Base-by-base conservation (phyloP, 2,113 vertebrate genomes). In the Butorides virescens region DNA sequence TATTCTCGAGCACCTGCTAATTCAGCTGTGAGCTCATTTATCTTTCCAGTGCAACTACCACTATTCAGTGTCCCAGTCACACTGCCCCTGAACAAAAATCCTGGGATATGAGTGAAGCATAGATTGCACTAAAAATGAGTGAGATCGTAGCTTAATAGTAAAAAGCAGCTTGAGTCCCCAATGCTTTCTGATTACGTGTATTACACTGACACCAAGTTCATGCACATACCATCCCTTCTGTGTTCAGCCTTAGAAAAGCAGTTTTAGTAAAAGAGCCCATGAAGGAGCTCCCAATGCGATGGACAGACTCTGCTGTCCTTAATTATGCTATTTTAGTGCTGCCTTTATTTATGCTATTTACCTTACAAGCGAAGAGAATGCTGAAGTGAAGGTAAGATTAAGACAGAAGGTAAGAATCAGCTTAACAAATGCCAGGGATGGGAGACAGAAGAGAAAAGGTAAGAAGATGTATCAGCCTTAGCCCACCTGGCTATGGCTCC, bases 211-310 rank as follows among this genome's bases (percentile, higher is more conserved):
- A 90, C 12, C 23, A 77, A 75, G 15, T 25, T 86, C 52, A 53
- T 0, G 0, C 18, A 39, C 22, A 65, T 0, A 3, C 14, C 21
- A 61, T 20, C 34, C 46, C 50, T 44, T 81, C 7, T 91, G 72
- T 49, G 55, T 7, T 50, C 65, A 80, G 68, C 30, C 46, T 73
- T 42, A 29, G 65, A 44, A 37, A 65, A 1, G 34, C 13, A 55
- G 10, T 34, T 23, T 34, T 21, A 71, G 23, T 42, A 53, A 49
- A 65, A 89, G 19, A 53, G 52, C 13, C 50, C 30, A 13, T 17
- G 46, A 36, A 62, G 21, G 59, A 56, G 34, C 8, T 77, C 25
- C n/a, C 73, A 63, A 21, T 23, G 32, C 29, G 52, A 88, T 30
- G 56, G 78, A 63, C 14, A 90, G 70, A 67, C 32, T 75, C 39